Evolutionary conservation across 2,797 vertebrate species (phyloP).

Genomic region (Poecilia gillii): DNA sequence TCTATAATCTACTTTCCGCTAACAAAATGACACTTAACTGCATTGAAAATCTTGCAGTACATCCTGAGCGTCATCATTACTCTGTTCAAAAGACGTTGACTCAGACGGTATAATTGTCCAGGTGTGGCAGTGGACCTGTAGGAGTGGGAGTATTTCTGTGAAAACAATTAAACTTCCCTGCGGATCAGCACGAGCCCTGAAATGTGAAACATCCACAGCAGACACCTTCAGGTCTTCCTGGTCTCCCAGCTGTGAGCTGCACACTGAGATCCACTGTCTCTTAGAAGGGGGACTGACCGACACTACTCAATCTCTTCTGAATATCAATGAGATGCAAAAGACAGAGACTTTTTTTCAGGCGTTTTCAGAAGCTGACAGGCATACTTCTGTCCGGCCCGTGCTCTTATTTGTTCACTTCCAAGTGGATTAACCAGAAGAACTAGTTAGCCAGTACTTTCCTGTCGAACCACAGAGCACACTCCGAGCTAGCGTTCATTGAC

Average conservation of each 20-base stretch:
- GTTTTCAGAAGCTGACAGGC: constrained; percentile 2
- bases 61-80: not conserved
- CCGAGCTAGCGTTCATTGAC: constrained; percentile 21
- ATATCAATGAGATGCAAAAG: constrained; percentile 68
- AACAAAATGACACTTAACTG: not conserved
- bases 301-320: constrained; percentile 54
- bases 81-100: not conserved
- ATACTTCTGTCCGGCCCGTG: not conserved
- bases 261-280: constrained; percentile 73
- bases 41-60: not conserved
- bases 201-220: constrained; percentile 30
- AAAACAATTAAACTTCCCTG: not conserved
- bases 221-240: constrained; percentile 16
- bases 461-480: constrained; percentile 28
- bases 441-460: constrained; percentile 42
- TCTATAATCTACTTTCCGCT: too few species aligned
- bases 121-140: constrained; percentile 3
- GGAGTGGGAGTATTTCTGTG: not conserved
- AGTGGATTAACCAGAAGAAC: constrained; percentile 70
- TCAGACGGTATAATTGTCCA: not conserved
- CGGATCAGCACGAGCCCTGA: not conserved
- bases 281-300: constrained; percentile 24
- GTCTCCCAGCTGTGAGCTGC: constrained; percentile 65
- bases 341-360: constrained; percentile 27
- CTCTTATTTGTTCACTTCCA: not conserved